Base-by-base conservation (phyloP, 2,113 vertebrate genomes). In the Tonatia bakeri region DNA sequence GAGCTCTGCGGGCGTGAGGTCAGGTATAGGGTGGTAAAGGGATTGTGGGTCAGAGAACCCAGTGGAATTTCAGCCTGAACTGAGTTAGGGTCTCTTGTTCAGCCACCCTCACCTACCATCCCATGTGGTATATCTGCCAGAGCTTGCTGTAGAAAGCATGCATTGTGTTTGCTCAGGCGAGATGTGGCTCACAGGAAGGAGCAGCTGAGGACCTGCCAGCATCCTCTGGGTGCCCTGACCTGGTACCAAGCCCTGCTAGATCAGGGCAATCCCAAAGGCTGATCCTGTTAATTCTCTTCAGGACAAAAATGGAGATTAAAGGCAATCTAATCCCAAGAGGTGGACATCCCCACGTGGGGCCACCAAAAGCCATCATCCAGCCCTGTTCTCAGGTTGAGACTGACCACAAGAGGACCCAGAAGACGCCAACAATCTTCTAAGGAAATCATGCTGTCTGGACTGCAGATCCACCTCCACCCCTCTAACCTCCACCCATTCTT, bases 261-360 rank as follows among this genome's bases (percentile, higher is more conserved):
- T 95, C 94, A 97, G 77, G 72, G 89, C 72, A 95, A 96, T 96
- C 80, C n/a, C 77, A 45, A 69, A 65, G 86, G 36, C 52, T 96
- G 88, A 96, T 90, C 80, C 88, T 15, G 31, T 92, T 92, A 72
- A 97, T 97, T 95, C 96, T 94, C 38, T 96, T 89, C 96, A 72
- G 52, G 56, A 90, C 52, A 85, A 69, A 95, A 96, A 81, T 90
- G 82, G 70, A 40, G 93, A 94, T 97, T 96, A 93, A 93, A 96
- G 70, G 52, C 59, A 87, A 36, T 73, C 67, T 96, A 93, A 91
- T 91, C 70, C 73, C 38, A 56, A 43, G 56, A 87, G 8, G 56
- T 43, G 38, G 75, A 19, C 14, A 90, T 84, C 50, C 40, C 67
- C 80, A 24, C 6, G 4, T 28, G 14, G 11, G 31, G 20, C 64